Evolutionary conservation across 2,888 invertebrate species (phyloP).

Genomic region (Hipparchia sbordonii): DNA sequence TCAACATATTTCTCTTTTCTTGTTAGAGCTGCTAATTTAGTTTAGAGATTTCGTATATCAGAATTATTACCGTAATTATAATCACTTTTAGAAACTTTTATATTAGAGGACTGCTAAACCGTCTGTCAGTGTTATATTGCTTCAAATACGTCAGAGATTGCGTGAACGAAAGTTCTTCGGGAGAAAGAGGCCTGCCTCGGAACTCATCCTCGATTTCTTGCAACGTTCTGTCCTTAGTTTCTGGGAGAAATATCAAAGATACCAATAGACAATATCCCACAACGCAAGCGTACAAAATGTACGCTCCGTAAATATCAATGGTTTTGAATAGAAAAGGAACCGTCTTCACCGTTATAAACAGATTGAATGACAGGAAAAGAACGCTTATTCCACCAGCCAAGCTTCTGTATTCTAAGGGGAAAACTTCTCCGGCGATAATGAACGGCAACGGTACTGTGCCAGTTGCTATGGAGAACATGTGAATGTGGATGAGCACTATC

Average conservation of each 20-base stretch:
- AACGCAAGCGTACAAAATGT: slow-evolving; percentile 53
- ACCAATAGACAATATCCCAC: slow-evolving; percentile 57
- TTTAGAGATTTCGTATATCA: too few relatives aligned
- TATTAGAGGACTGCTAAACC: slow-evolving; percentile 52
- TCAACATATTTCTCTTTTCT: too few relatives aligned
- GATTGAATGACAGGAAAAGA: slow-evolving; percentile 57
- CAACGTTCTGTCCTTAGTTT: slow-evolving; percentile 70
- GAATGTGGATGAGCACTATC: slow-evolving; percentile 55
- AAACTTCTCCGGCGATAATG: slow-evolving; percentile 87
- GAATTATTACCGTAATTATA: not conserved
- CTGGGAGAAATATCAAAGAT: slow-evolving; percentile 59
- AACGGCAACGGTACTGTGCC: slow-evolving; percentile 86
- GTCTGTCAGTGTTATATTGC: slow-evolving; percentile 46
- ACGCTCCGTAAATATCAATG: slow-evolving; percentile 59
- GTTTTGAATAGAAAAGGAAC: slow-evolving; percentile 54
- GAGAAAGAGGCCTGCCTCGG: slow-evolving; percentile 55
- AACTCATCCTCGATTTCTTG: slow-evolving; percentile 73
- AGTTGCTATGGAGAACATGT: slow-evolving; percentile 80
- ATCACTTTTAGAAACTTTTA: slow-evolving; percentile 18
- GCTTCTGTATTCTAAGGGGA: slow-evolving; percentile 83
- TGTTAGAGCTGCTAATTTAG: too few relatives aligned
- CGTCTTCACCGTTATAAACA: slow-evolving; percentile 64
- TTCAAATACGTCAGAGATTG: slow-evolving; percentile 51
- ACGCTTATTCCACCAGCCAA: slow-evolving; percentile 75
- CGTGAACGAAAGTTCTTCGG: slow-evolving; percentile 52